Evolutionary conservation across 2,113 vertebrate species (phyloP).

Genomic region (Alectura lathami): DNA sequence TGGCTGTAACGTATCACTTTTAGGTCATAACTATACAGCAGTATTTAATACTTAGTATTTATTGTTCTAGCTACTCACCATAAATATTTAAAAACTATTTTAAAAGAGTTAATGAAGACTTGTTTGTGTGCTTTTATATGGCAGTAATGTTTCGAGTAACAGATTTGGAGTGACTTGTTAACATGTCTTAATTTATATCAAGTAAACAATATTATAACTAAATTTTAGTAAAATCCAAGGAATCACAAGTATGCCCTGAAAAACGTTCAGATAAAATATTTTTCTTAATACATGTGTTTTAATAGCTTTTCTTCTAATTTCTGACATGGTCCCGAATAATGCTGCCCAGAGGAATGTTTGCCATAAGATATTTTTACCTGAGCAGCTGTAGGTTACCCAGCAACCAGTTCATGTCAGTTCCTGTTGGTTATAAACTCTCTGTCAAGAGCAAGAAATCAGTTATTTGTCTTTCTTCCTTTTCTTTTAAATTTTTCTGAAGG

Average conservation of each 20-base stretch:
- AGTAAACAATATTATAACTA: not conserved
- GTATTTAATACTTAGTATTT: not conserved
- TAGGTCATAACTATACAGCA: not conserved
- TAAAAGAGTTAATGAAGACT: not conserved
- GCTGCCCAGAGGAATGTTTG: not conserved
- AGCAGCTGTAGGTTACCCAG: not conserved
- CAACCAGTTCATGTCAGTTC: not conserved
- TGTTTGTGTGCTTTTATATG: not conserved
- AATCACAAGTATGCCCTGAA: not conserved
- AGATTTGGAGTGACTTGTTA: rapidly evolving
- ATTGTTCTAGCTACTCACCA: not conserved
- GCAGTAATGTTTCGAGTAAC: not conserved
- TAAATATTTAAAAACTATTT: not conserved
- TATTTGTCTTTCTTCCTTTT: not conserved
- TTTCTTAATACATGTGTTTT: not conserved
- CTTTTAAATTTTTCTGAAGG: not conserved
- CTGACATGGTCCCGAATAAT: not conserved
- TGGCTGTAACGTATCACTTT: not conserved
- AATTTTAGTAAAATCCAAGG: not conserved
- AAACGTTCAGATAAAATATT: not conserved
- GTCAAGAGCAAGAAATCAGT: not conserved
- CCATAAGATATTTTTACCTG: not conserved
- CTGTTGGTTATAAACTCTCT: not conserved
- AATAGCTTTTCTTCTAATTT: not conserved
- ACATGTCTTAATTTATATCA: not conserved